Evolutionary conservation across 2,888 invertebrate genomes (phyloP), one percentile per base, ranked within the genome.

Genomic region (Drosophila melanosoma): DNA sequence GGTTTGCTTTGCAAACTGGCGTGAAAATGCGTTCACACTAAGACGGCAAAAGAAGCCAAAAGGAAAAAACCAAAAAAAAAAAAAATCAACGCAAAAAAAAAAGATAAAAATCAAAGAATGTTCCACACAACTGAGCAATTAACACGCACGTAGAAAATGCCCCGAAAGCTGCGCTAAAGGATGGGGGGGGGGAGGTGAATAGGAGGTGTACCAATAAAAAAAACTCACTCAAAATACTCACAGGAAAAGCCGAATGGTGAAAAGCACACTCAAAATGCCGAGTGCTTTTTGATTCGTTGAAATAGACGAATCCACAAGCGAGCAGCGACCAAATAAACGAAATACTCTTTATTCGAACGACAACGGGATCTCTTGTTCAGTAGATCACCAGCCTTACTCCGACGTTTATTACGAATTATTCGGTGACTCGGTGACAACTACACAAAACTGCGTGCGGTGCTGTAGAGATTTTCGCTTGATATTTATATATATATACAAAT

Each of bases 311-410:
- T 79, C 69, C 58, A 82, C 76, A 82, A 79, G 80, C 86, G 83
- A 84, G 67, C 85, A 78, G 76, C 80, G 83, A 81, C 84, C 86
- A 91, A 84, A 91, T 91, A 89, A 86, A 91, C 92, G 92, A 92
- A 92, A 92, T 92, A 93, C 93, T 92, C 92, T 93, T 93, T 92
- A 93, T 93, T 93, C 93, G 93, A 93, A 93, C 93, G 93, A 93
- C 92, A 92, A 92, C 92, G 93, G 92, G 93, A 93, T 93, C 93
- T 93, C 92, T 93, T 93, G 93, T 93, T 93, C 93, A 93, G 93
- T 93, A 93, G 93, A 93, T 93, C 93, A 93, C 93, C 93, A 93
- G 93, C 93, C 93, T 93, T 92, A 91, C 93, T 93, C 93, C 93
- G 93, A 93, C 93, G 93, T 93, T 93, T 93, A 93, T 92, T 92